Evolutionary conservation across 2,888 invertebrate species (phyloP).

Genomic region (Catocala fraxini): DNA sequence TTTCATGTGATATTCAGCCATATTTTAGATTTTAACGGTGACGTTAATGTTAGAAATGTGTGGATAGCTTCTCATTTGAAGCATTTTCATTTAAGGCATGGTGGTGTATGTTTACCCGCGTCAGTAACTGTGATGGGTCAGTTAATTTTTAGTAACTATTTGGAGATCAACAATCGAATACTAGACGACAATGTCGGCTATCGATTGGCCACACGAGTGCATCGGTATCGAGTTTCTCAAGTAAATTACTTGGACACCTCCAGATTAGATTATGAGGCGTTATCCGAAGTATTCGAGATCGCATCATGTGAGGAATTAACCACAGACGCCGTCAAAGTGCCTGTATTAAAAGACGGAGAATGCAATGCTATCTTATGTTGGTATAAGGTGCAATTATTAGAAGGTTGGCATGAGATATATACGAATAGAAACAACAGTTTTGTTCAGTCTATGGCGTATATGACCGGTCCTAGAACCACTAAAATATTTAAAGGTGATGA

Average conservation of each 20-base stretch:
- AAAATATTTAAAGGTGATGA: constrained; percentile 25
- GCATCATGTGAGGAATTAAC: constrained; percentile 5
- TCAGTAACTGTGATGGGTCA: constrained; percentile 33
- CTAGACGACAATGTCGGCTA: constrained; percentile 28
- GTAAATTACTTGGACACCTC: constrained; percentile 18
- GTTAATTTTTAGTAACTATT: constrained; percentile 25
- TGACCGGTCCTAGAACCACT: constrained; percentile 9
- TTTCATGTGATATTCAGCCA: constrained; percentile 39
- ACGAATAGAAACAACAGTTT: constrained; percentile 38
- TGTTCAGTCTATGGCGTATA: constrained; percentile 33
- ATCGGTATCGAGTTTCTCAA: constrained; percentile 31
- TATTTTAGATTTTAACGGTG: constrained; percentile 30
- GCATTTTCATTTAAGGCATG: constrained; percentile 12
- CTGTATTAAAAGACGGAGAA: constrained; percentile 21
- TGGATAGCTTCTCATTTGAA: constrained; percentile 15
- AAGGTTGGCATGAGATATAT: constrained; percentile 22
- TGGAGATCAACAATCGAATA: constrained; percentile 31
- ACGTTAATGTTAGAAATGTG: constrained; percentile 23
- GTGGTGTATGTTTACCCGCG: constrained; percentile 31
- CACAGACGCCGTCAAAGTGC: constrained; percentile 16
- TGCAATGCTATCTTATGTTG: constrained; percentile 41
- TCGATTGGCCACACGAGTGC: constrained; percentile 23
- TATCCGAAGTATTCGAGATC: constrained; percentile 29
- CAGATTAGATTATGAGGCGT: constrained; percentile 15
- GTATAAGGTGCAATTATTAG: constrained; percentile 39